Base-by-base conservation (phyloP, 2,888 invertebrate genomes). In the Macrophya alboannulata region DNA sequence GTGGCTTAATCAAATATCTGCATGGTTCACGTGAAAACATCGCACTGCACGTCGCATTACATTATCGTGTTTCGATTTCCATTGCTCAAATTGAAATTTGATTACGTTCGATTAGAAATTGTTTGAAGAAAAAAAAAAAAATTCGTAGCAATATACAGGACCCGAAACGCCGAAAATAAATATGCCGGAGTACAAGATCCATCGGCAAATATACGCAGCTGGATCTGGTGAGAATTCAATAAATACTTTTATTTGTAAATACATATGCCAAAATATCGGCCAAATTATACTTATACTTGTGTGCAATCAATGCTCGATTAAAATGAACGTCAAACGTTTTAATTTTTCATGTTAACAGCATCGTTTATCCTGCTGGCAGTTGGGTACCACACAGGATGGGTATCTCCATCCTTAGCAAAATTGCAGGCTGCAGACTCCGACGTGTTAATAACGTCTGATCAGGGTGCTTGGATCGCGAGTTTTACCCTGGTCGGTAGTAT, bases 401-500 rank as follows among this genome's bases (percentile, higher is more conserved):
- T 87, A 43, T 1, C 87, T 9, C 31, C 84, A 4, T 62, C 83
- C 4, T 17, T 88, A 1, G 82, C 84, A 2, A 68, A 86, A 37
- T 31, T 88, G 5, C 4, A 37, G 25, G 21, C 71, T 6, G 0
- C 31, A 48, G 43, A 76, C 0, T 59, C 81, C 9, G 79, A 77
- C n/a, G 9, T 88, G 8, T n/a, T n/a, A 10, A 8, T 89, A 51
- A 84, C 85, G 0, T 3, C 85, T 5, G 81, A 83, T 37, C 21
- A 87, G 31, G 86, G 48, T 55, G 72, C 85, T 4, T 90, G 87
- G 89, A 21, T 89, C 10, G 87, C 85, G 8, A 79, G 68, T 40
- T 85, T 76, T 0, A 0, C 76, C 15, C 4, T 40, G 17, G 17
- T 89, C 4, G 90, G 90, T 17, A 86, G 85, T 1, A 81, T 85